Evolutionary conservation across 2,888 invertebrate species (phyloP), one percentile per base, ranked within the genome.

Genomic region (Eurois occulta): DNA sequence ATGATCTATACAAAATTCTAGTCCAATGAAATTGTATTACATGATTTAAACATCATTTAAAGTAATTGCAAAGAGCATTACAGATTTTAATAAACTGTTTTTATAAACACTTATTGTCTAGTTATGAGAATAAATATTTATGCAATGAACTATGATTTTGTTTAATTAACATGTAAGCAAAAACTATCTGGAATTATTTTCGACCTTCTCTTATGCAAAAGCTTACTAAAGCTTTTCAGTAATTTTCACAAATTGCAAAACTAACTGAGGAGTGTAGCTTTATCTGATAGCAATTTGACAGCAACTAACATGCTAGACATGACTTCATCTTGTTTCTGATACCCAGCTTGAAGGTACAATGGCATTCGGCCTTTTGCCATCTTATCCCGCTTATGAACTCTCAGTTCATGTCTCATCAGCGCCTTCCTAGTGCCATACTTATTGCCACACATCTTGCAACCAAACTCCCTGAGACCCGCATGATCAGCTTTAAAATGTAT

Each of bases 301-400:
- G 58, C 35, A 52, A 66, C 80, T 18, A 72, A 58, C 48, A 66
- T 43, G 35, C 48, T 72, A 43, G 66, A 67, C 60, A 67, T 67
- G 8, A 58, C 64, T 72, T 78, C 75, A 76, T 46, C 64, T 62
- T 72, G 74, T 28, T 89, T 90, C 64, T 85, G 91, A 79, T 91
- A 92, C 75, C 92, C 93, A 67, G 88, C 91, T 85, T 93, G 94
- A 74, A 95, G 89, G 88, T 96, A 95, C 72, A 95, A 85, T 24
- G 96, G 95, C 89, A 93, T 91, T 48, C 95, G 88, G 0, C 95
- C 95, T 83, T 92, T 94, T 2, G 91, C 89, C 92, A 94, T 91
- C 85, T 95, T 95, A 73, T 93, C 90, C 80, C 95, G 92, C 69
- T 94, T 95, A 72, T 95, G 95, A 6, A 95, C 93, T 70, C 92